phyloP scores from a whole-genome alignment of 2,797 vertebrate genomes.

The Falco peregrinus region DNA sequence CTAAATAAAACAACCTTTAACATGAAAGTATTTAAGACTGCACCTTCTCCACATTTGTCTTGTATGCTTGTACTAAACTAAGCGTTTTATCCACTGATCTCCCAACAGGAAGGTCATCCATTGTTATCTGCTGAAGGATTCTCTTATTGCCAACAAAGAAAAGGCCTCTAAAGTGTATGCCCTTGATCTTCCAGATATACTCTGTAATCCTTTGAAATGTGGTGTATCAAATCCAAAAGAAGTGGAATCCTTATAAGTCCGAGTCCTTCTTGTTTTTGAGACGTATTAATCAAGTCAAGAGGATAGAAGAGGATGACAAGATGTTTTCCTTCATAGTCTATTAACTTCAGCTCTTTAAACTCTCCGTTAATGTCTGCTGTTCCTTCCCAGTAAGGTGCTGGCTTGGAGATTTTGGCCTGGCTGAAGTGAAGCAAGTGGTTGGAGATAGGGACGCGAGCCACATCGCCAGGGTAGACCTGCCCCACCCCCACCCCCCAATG shows the following conservation, averaged over 20 bases:
- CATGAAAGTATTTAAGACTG: background rate
- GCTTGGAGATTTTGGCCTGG: constrained; percentile 82
- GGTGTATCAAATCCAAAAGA: constrained; percentile 93
- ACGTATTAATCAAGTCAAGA: constrained; percentile 98
- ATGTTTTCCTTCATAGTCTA: constrained; percentile 94
- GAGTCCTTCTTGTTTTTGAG: constrained; percentile 93
- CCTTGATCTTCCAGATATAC: constrained; percentile 97
- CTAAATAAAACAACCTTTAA: background rate
- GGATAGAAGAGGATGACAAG: constrained; percentile 99
- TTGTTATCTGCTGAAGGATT: constrained; percentile 93
- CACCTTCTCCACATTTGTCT: constrained; percentile 97
- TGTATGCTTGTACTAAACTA: constrained; percentile 96
- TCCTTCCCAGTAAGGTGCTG: constrained; percentile 95
- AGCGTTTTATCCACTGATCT: constrained; percentile 97
- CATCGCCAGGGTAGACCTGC: no score
- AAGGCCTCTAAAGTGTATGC: constrained; percentile 93
- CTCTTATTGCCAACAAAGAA: constrained; percentile 98
- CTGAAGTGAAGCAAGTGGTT: no score
- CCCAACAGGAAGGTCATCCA: constrained; percentile 98
- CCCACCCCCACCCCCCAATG: no score
- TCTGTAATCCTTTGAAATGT: constrained; percentile 96
- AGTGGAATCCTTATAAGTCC: constrained; percentile 94
- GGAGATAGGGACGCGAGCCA: no score
- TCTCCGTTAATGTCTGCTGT: constrained; percentile 95
- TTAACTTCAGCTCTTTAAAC: constrained; percentile 94